These are phyloP conservation scores for Acanthisitta chloris DNA, from an alignment of 2,113 vertebrate species.

Conservation along the genomic window DNA sequence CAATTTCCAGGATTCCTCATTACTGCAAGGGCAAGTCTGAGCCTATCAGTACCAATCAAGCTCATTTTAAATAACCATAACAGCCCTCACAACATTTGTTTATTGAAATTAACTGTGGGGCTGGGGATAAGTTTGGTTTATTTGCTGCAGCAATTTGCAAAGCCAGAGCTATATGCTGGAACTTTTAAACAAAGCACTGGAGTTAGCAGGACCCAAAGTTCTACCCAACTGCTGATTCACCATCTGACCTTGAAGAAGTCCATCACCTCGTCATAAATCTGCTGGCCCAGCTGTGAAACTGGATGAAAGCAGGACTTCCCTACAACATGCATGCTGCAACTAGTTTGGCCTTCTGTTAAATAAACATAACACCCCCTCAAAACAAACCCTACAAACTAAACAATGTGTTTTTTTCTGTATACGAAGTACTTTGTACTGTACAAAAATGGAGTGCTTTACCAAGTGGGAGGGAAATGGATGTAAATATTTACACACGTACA, in stretches of 20 bases:
- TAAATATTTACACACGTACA: slow-evolving; percentile 41
- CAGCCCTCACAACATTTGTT: not conserved
- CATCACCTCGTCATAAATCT: not conserved
- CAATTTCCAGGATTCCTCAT: not conserved
- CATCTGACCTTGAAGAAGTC: not conserved
- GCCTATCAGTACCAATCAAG: not conserved
- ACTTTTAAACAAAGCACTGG: not conserved
- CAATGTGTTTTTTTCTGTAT: not conserved
- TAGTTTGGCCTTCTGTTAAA: slow-evolving; percentile 7
- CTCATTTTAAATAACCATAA: not conserved
- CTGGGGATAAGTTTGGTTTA: not conserved
- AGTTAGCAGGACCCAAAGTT: not conserved
- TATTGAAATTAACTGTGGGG: not conserved
- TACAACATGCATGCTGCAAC: not conserved
- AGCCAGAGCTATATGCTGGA: not conserved
- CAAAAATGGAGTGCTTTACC: slow-evolving; percentile 20
- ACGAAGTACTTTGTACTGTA: not conserved
- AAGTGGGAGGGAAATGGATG: slow-evolving; percentile 17
- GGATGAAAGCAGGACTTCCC: not conserved
- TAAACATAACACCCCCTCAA: slow-evolving; percentile 19
- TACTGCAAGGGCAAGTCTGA: not conserved
- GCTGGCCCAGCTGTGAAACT: not conserved
- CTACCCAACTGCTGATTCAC: not conserved
- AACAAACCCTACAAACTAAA: not conserved
- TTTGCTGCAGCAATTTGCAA: not conserved